Percentiles rank a stretch among this genome's conserved stretches.
Conservation (phyloP, 2,113 vertebrate genomes). For the Python bivittatus region DNA sequence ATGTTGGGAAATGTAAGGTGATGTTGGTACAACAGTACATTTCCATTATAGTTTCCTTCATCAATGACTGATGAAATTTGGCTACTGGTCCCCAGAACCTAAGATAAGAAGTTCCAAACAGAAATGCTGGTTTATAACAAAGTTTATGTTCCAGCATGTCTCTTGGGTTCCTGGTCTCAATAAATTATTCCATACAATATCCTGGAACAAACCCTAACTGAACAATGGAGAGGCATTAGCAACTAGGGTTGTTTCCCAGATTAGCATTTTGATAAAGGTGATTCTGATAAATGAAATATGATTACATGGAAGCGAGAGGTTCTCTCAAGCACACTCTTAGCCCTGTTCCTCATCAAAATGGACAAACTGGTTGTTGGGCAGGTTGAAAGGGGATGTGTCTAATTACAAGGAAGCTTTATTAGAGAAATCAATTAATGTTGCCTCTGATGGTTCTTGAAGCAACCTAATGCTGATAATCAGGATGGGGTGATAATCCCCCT, state of each 20-base stretch:
- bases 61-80: neutral
- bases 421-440: constrained; percentile 64
- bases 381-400: constrained; percentile 55
- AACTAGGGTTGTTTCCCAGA: neutral
- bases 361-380: constrained; percentile 18
- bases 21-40: no score
- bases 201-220: neutral
- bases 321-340: neutral
- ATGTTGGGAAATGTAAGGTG: no score
- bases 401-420: constrained; percentile 63
- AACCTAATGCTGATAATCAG: constrained; percentile 60
- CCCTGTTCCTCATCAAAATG: constrained; percentile 17
- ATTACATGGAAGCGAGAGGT: neutral
- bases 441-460: constrained; percentile 61
- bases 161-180: neutral
- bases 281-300: constrained; percentile 17
- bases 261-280: neutral
- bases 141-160: neutral
- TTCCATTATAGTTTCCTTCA: neutral
- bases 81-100: neutral
- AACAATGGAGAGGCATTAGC: neutral
- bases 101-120: neutral
- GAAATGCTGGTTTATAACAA: neutral
- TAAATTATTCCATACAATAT: neutral
- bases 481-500: constrained; percentile 62